Evolutionary conservation across 2,888 invertebrate genomes (phyloP).

Genomic region (Agrypnus murinus): DNA sequence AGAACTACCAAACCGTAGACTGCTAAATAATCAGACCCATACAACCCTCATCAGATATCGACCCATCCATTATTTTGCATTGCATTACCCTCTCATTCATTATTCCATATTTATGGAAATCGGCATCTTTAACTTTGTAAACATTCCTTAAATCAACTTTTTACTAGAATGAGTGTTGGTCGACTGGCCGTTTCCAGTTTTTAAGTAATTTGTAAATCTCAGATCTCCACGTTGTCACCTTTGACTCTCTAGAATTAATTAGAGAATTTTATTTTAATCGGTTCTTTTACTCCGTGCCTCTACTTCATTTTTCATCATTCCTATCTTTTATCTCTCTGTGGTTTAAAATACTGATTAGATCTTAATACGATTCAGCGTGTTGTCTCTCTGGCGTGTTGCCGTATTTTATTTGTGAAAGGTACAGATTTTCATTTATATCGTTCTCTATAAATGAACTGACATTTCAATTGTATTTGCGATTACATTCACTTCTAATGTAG

Average conservation of each 20-base stretch:
- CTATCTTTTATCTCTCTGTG: constrained; percentile 54
- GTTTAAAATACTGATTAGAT: constrained; percentile 56
- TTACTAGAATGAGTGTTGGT: too few relatives aligned
- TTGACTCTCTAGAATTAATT: constrained; percentile 24
- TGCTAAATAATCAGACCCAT: constrained; percentile 35
- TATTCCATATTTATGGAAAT: too few relatives aligned
- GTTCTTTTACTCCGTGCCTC: constrained; percentile 25
- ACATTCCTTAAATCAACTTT: too few relatives aligned
- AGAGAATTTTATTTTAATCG: constrained; percentile 30
- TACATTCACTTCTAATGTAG: constrained; percentile 61
- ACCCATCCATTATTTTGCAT: constrained; percentile 20
- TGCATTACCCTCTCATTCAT: constrained; percentile 5
- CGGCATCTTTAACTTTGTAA: too few relatives aligned
- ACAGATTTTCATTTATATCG: constrained; percentile 64
- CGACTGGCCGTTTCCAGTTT: constrained; percentile 12
- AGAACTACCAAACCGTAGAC: constrained; percentile 46
- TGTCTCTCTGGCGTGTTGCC: constrained; percentile 52
- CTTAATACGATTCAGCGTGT: constrained; percentile 56
- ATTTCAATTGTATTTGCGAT: constrained; percentile 66
- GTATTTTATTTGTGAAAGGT: constrained; percentile 60
- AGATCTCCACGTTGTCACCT: constrained; percentile 28
- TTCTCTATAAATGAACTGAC: constrained; percentile 61
- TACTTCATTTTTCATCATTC: constrained; percentile 34
- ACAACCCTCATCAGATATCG: constrained; percentile 34
- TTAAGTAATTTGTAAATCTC: constrained; percentile 9